These are phyloP conservation scores for Tragelaphus eurycerus DNA, from an alignment of 2,797 vertebrate species.

Conservation along the genomic window DNA sequence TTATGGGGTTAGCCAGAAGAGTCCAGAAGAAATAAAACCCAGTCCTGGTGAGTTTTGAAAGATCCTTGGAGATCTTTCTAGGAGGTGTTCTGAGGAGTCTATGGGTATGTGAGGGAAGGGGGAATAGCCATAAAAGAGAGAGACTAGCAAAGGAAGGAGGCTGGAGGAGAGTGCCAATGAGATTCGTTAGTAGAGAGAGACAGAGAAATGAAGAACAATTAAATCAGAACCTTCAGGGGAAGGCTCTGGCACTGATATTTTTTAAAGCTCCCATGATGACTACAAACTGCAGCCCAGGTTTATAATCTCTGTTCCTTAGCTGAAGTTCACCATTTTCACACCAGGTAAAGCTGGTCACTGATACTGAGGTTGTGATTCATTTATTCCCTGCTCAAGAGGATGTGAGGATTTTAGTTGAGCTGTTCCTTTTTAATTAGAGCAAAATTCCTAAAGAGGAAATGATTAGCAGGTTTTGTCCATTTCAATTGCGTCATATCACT, in stretches of 20 bases:
- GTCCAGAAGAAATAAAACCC: constrained; percentile 13
- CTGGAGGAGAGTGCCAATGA: not conserved
- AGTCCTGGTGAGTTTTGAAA: not conserved
- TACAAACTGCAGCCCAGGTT: not conserved
- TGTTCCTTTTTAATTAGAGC: constrained; percentile 40
- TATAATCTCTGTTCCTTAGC: not conserved
- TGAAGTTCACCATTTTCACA: not conserved
- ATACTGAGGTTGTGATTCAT: not conserved
- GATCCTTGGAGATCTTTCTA: not conserved
- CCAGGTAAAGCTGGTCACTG: not conserved
- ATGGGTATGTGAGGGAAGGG: not conserved
- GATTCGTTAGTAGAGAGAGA: not conserved
- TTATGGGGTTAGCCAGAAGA: not conserved
- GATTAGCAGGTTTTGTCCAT: not conserved
- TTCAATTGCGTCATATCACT: not conserved
- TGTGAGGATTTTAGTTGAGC: not conserved
- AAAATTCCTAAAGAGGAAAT: constrained; percentile 50
- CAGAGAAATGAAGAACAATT: not conserved
- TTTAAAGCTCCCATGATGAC: not conserved
- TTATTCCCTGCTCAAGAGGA: not conserved
- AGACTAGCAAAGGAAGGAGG: not conserved
- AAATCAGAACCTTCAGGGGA: not conserved
- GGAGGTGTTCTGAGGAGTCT: not conserved
- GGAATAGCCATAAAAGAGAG: not conserved
- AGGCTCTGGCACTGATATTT: not conserved